phyloP scores from a whole-genome alignment of 2,888 invertebrate species.

The Sussaba pulchella region DNA sequence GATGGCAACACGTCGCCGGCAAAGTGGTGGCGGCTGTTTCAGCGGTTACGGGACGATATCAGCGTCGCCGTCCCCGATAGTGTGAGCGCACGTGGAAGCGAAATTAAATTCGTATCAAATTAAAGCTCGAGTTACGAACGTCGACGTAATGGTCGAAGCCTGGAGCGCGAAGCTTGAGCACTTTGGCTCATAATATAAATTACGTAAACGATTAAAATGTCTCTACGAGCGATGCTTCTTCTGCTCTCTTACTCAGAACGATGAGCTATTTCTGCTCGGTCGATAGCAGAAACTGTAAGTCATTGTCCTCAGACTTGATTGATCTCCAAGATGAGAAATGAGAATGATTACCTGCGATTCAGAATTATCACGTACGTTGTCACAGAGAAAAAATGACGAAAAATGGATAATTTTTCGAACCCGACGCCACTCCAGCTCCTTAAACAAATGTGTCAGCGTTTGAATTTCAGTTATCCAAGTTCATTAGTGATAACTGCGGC shows the following conservation, averaged over 20 bases:
- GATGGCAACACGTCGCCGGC: slow-evolving; percentile 1
- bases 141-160: slow-evolving; percentile 7
- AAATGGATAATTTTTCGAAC: no score
- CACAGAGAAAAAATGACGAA: no score
- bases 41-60: slow-evolving; percentile 14
- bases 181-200: slow-evolving; percentile 1
- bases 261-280: no score
- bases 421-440: no score
- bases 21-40: slow-evolving; percentile 38
- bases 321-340: no score
- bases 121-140: slow-evolving; percentile 17
- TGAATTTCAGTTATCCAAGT: slow-evolving; percentile 58
- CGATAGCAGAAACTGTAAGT: no score
- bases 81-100: slow-evolving; percentile 17
- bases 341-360: no score
- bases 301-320: no score
- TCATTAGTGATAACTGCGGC: slow-evolving; percentile 48
- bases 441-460: slow-evolving; percentile 58
- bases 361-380: no score
- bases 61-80: background rate
- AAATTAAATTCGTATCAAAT: slow-evolving; percentile 58
- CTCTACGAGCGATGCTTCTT: slow-evolving; percentile 17
- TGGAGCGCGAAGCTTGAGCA: slow-evolving; percentile 20
- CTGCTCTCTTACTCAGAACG: no score
- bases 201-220: slow-evolving; percentile 45